Conservation (phyloP, 2,797 vertebrate species). For the Chaetophractus vellerosus region DNA sequence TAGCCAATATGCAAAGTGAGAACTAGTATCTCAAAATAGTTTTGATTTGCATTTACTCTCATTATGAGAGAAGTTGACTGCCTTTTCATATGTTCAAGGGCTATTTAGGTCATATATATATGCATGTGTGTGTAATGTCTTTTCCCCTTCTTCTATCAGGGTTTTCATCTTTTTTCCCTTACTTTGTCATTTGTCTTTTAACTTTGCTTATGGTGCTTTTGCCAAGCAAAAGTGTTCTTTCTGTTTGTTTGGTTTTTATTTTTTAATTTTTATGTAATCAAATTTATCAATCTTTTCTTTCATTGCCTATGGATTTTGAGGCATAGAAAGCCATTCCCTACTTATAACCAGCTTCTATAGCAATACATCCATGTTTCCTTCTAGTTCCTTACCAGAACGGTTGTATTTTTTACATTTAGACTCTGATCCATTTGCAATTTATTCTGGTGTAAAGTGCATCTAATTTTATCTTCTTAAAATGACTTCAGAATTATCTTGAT, state of each 20-base stretch:
- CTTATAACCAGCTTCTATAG: background rate
- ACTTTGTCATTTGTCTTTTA: slow-evolving; percentile 1
- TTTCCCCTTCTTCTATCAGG: background rate
- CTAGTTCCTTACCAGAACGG: background rate
- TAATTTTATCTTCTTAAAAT: slow-evolving; percentile 45
- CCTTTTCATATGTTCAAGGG: background rate
- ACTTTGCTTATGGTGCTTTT: background rate
- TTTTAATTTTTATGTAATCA: background rate
- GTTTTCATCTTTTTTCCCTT: background rate
- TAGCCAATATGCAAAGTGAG: background rate
- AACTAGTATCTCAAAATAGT: background rate
- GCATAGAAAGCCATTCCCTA: background rate
- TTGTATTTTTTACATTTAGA: slow-evolving; percentile 25
- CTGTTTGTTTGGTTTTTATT: background rate
- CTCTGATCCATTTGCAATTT: background rate
- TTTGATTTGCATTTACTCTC: slow-evolving; percentile 32
- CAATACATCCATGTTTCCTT: background rate
- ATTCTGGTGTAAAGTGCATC: background rate
- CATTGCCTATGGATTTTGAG: slow-evolving; percentile 2
- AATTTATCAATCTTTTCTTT: background rate
- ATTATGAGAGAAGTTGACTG: background rate
- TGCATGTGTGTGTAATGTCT: background rate
- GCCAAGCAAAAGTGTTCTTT: background rate
- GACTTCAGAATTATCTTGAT: background rate
- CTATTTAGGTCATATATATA: background rate